phyloP scores from a whole-genome alignment of 2,888 invertebrate genomes.

The Abscondita cerata region DNA sequence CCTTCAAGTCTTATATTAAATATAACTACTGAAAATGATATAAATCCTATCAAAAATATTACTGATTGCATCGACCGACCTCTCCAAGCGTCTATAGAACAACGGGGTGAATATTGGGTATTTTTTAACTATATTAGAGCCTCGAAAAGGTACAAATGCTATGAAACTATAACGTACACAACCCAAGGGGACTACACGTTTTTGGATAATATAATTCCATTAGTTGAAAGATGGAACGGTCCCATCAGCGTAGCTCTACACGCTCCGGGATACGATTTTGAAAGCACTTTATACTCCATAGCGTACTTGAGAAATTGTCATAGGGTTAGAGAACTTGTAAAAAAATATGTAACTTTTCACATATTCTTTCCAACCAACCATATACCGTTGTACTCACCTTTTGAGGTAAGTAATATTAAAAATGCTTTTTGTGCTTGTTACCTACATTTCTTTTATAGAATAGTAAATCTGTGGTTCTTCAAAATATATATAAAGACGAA shows the following conservation, averaged over 20 bases:
- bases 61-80: slow-evolving; percentile 31
- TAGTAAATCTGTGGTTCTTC: slow-evolving; percentile 32
- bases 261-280: slow-evolving; percentile 68
- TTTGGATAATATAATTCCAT: slow-evolving; percentile 67
- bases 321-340: slow-evolving; percentile 57
- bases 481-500: slow-evolving; percentile 41
- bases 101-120: slow-evolving; percentile 62
- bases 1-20: not conserved
- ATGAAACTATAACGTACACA: slow-evolving; percentile 70
- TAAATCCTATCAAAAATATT: slow-evolving; percentile 8
- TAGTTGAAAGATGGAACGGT: slow-evolving; percentile 68
- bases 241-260: slow-evolving; percentile 71
- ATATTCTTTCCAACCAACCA: slow-evolving; percentile 67
- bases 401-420: slow-evolving; percentile 19
- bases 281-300: slow-evolving; percentile 64
- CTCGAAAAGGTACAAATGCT: slow-evolving; percentile 58
- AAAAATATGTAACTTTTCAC: slow-evolving; percentile 69
- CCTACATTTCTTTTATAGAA: too few species aligned
- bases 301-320: slow-evolving; percentile 65
- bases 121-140: slow-evolving; percentile 67
- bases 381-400: slow-evolving; percentile 55
- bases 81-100: slow-evolving; percentile 29
- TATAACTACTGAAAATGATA: not conserved
- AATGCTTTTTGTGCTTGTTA: too few species aligned
- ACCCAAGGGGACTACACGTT: slow-evolving; percentile 74